phyloP scores from a whole-genome alignment of 2,113 vertebrate species.

The Heteronetta atricapilla region DNA sequence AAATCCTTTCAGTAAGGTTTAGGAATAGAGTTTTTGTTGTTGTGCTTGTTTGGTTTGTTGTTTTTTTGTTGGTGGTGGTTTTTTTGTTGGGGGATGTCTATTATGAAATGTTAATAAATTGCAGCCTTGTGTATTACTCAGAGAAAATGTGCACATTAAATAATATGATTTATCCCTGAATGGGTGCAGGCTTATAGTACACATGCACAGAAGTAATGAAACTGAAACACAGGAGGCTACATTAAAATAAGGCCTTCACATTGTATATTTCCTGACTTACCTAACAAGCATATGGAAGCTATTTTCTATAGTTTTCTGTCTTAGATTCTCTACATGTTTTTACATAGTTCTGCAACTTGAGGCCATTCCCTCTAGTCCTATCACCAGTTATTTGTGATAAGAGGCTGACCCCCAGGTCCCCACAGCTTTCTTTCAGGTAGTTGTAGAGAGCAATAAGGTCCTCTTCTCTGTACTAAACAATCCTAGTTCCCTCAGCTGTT shows the following conservation, averaged over 20 bases:
- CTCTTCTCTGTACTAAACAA: too few species aligned
- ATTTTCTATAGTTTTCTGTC: not conserved
- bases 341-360: not conserved
- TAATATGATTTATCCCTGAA: not conserved
- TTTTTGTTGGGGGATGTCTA: not conserved
- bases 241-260: not conserved
- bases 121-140: not conserved
- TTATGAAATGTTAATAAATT: not conserved
- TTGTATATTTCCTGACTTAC: not conserved
- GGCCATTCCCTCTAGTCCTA: too few species aligned
- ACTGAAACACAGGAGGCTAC: too few species aligned
- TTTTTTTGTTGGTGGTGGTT: not conserved
- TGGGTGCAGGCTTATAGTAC: not conserved
- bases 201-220: not conserved
- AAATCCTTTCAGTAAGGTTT: not conserved
- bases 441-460: too few species aligned
- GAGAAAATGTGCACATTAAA: not conserved
- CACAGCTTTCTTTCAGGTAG: too few species aligned
- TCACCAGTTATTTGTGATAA: too few species aligned
- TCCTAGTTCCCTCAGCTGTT: too few species aligned
- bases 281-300: not conserved
- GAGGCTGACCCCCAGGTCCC: too few species aligned
- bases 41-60: not conserved
- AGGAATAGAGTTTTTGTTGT: not conserved
- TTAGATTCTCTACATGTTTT: not conserved